Percentiles rank a stretch among this genome's conserved stretches.
Evolutionary conservation across 2,113 vertebrate species (phyloP).

Genomic region (Gopherus evgoodei): DNA sequence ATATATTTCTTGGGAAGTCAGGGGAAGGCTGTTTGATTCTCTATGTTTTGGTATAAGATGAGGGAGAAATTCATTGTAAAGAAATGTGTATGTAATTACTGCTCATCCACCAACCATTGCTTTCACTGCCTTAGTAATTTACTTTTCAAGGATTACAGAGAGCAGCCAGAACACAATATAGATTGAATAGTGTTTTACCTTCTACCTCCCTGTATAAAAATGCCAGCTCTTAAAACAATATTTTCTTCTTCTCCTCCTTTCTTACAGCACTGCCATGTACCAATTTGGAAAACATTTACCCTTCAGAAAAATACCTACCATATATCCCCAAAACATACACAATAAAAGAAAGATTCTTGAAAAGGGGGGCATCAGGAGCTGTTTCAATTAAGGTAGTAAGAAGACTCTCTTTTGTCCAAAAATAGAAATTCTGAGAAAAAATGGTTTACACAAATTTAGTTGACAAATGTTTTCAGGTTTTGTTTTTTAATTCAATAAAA

Average conservation of each 20-base stretch:
- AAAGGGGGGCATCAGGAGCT: neutral
- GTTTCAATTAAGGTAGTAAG: neutral
- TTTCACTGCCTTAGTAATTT: slow-evolving; percentile 47
- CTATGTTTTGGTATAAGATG: slow-evolving; percentile 65
- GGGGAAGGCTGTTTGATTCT: too few species aligned
- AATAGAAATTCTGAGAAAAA: neutral
- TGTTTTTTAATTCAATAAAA: neutral
- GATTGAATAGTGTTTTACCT: slow-evolving; percentile 47
- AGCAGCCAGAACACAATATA: slow-evolving; percentile 17
- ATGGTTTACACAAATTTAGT: neutral
- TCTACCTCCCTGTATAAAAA: neutral
- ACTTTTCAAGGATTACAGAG: slow-evolving; percentile 42
- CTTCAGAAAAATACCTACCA: neutral
- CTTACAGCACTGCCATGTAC: neutral
- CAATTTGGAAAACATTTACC: neutral
- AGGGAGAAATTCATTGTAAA: slow-evolving; percentile 38
- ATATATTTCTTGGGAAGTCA: neutral
- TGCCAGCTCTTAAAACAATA: neutral
- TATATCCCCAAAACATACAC: neutral
- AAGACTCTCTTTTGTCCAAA: neutral
- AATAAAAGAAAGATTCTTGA: neutral
- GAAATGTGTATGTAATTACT: slow-evolving; percentile 48
- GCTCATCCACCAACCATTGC: neutral
- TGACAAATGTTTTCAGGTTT: neutral
- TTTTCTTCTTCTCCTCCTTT: neutral